Evolutionary conservation across 2,888 invertebrate genomes (phyloP).

Genomic region (Barypeithes pellucidus): DNA sequence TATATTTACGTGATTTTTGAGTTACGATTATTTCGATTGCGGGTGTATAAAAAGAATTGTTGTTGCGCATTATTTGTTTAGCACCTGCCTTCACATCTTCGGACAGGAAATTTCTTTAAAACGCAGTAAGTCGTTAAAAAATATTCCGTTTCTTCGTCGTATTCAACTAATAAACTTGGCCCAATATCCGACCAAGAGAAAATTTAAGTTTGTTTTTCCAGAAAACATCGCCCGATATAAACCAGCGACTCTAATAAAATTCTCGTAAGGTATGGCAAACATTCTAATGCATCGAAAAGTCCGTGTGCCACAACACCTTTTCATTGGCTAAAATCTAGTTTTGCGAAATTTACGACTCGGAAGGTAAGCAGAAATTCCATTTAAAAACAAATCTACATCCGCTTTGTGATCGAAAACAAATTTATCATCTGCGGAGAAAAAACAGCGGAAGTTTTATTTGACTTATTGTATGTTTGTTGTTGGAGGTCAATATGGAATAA

Average conservation of each 20-base stretch:
- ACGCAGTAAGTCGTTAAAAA: not conserved
- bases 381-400: constrained; percentile 51
- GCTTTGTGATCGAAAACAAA: constrained; percentile 44
- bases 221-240: constrained; percentile 25
- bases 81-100: too few species aligned
- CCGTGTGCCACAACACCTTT: constrained; percentile 46
- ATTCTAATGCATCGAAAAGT: constrained; percentile 31
- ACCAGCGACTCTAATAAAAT: constrained; percentile 34
- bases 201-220: constrained; percentile 29
- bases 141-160: not conserved
- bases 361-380: constrained; percentile 44
- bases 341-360: constrained; percentile 39
- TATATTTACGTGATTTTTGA: not conserved
- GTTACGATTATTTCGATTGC: too few species aligned
- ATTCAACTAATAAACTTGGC: constrained; percentile 11
- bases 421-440: constrained; percentile 39
- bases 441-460: not conserved
- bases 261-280: constrained; percentile 31
- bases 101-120: too few species aligned
- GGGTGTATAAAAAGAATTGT: too few species aligned
- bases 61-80: too few species aligned
- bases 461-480: constrained; percentile 15
- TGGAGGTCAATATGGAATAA: not conserved
- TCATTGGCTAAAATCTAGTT: constrained; percentile 47
- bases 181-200: not conserved